These are phyloP conservation scores for Andricus curvator DNA, from an alignment of 2,888 invertebrate genomes.

Conservation along the genomic window DNA sequence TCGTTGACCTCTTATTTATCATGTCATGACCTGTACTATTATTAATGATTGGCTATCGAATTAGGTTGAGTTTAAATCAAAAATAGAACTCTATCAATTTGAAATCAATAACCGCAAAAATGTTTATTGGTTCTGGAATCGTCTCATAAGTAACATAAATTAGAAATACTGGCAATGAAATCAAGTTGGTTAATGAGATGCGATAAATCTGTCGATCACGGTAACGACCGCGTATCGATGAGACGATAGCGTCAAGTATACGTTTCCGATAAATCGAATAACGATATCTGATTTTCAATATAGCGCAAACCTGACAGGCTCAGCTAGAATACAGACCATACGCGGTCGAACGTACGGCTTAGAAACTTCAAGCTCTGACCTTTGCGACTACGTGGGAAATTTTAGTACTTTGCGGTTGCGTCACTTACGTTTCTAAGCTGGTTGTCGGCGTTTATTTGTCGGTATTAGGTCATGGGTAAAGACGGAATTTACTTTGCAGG, in stretches of 20 bases:
- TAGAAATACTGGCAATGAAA: slow-evolving; percentile 30
- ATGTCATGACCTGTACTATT: not conserved
- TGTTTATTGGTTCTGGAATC: slow-evolving; percentile 3
- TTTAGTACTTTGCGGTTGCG: slow-evolving; percentile 25
- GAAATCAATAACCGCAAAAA: not conserved
- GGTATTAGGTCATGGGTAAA: slow-evolving; percentile 12
- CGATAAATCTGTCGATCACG: slow-evolving; percentile 30
- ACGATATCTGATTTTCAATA: slow-evolving; percentile 35
- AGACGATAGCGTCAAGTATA: slow-evolving; percentile 27
- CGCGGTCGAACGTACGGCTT: slow-evolving; percentile 9
- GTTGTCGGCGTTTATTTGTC: slow-evolving; percentile 7
- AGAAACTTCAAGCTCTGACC: slow-evolving; percentile 30
- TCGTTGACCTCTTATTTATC: no score
- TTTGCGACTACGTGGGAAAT: slow-evolving; percentile 38
- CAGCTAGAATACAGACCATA: slow-evolving; percentile 5
- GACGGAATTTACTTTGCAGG: not conserved
- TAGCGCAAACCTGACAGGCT: slow-evolving; percentile 3
- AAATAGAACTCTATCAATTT: not conserved
- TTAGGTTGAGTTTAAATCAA: no score
- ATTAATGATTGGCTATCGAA: not conserved
- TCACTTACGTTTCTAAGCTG: slow-evolving; percentile 16
- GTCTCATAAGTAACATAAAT: slow-evolving; percentile 21
- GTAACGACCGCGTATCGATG: slow-evolving; percentile 26
- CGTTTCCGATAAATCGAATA: slow-evolving; percentile 34
- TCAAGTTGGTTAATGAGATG: slow-evolving; percentile 30